Conservation (phyloP, 2,888 invertebrate species). For the Tipula unca region DNA sequence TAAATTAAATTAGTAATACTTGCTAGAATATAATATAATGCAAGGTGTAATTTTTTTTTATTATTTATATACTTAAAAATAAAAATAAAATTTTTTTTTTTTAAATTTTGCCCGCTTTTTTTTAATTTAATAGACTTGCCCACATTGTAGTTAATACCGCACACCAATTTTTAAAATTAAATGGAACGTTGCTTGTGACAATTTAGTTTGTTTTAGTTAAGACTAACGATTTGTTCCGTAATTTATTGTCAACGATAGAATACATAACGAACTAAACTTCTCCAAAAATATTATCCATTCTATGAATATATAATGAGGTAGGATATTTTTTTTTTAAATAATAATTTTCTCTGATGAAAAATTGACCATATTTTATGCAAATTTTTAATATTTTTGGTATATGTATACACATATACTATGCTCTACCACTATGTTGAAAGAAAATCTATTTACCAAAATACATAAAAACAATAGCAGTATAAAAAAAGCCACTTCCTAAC, state of each 20-base stretch:
- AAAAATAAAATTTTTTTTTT: too few relatives aligned
- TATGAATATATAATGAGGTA: neutral
- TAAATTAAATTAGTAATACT: too few relatives aligned
- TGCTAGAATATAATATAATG: too few relatives aligned
- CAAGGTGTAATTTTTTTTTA: too few relatives aligned
- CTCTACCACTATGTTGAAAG: neutral
- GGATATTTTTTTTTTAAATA: neutral
- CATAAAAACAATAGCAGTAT: neutral
- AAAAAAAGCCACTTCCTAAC: neutral
- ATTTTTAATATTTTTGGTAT: neutral
- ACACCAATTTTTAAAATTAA: too few relatives aligned
- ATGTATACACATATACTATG: neutral
- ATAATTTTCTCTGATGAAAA: neutral
- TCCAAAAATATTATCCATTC: neutral
- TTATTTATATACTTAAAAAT: too few relatives aligned
- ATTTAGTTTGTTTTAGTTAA: neutral
- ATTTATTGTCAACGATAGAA: neutral
- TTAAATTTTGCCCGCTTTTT: too few relatives aligned
- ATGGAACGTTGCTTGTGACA: too few relatives aligned
- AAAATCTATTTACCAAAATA: neutral
- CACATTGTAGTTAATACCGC: too few relatives aligned
- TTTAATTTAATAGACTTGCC: too few relatives aligned
- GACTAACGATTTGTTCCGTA: neutral
- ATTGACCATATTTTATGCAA: constrained; percentile 8
- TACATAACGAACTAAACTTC: neutral